Evolutionary conservation across 2,113 vertebrate species (phyloP).

Genomic region (Cheilinus undulatus): DNA sequence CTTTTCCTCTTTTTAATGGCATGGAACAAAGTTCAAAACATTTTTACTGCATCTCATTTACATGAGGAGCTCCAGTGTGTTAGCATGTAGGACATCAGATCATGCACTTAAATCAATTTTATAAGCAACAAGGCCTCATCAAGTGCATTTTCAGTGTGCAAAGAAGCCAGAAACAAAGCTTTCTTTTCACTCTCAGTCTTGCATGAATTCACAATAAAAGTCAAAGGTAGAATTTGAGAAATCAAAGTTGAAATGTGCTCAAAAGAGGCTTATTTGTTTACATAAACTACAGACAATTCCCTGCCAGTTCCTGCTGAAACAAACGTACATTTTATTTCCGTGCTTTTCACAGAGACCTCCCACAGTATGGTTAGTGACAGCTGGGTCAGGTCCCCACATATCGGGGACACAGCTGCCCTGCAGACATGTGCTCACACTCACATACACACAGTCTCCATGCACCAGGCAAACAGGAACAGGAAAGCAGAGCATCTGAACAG

Average conservation of each 20-base stretch:
- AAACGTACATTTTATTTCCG: conserved; percentile 65
- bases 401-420: conserved; percentile 85
- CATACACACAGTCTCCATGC: conserved; percentile 45
- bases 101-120: not conserved
- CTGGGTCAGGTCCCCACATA: conserved; percentile 85
- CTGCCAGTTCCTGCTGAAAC: conserved; percentile 68
- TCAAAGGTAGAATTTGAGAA: conserved; percentile 17
- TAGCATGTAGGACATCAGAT: not conserved
- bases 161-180: not conserved
- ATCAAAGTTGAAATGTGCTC: conserved; percentile 43
- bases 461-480: conserved; percentile 67
- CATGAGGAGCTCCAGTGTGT: not conserved
- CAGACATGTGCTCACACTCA: conserved; percentile 70
- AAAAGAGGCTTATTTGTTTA: conserved; percentile 58
- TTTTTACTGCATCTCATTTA: not conserved
- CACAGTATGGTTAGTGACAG: conserved; percentile 83
- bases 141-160: not conserved
- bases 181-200: not conserved
- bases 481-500: conserved; percentile 71
- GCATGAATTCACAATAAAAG: conserved; percentile 13
- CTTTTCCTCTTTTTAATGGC: conserved; percentile 2
- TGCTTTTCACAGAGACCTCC: conserved; percentile 69
- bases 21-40: not conserved
- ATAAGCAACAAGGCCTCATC: not conserved
- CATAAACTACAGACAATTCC: conserved; percentile 60